Conservation (phyloP, 1,140 invertebrate species). For the Globodera rostochiensis region DNA sequence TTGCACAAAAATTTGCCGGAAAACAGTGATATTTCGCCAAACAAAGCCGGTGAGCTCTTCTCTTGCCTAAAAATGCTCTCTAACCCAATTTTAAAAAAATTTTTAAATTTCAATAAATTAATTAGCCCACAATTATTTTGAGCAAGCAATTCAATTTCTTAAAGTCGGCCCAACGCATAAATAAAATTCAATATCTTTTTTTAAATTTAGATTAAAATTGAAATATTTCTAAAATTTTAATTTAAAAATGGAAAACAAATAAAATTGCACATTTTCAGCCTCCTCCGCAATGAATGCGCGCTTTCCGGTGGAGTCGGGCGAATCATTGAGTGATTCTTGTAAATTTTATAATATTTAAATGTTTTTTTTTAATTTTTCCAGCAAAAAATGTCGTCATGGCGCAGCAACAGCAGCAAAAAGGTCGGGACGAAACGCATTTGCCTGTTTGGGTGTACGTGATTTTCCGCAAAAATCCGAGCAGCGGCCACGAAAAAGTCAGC, state of each 20-base stretch:
- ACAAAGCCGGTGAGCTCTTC: not conserved
- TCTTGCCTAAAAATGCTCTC: no score
- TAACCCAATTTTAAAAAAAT: not conserved
- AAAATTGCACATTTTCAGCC: not conserved
- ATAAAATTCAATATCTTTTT: no score
- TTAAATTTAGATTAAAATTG: no score
- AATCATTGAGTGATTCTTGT: conserved; percentile 20
- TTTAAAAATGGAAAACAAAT: no score
- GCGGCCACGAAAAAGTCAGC: conserved; percentile 63
- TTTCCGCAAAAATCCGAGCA: conserved; percentile 59
- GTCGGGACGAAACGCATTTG: conserved; percentile 13
- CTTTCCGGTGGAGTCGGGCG: conserved; percentile 25
- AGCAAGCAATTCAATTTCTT: no score
- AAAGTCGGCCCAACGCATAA: no score
- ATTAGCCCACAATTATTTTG: no score
- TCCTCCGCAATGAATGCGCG: not conserved
- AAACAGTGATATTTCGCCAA: not conserved
- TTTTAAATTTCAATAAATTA: not conserved
- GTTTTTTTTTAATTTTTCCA: not conserved
- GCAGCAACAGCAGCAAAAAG: not conserved
- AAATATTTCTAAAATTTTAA: no score
- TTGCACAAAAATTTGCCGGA: not conserved
- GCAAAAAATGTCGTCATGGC: conserved; percentile 5
- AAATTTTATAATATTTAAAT: conserved; percentile 2
- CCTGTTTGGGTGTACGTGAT: conserved; percentile 65